These are phyloP conservation scores for Erythrocebus patas DNA, from an alignment of 2,113 vertebrate genomes.

Conservation along the genomic window DNA sequence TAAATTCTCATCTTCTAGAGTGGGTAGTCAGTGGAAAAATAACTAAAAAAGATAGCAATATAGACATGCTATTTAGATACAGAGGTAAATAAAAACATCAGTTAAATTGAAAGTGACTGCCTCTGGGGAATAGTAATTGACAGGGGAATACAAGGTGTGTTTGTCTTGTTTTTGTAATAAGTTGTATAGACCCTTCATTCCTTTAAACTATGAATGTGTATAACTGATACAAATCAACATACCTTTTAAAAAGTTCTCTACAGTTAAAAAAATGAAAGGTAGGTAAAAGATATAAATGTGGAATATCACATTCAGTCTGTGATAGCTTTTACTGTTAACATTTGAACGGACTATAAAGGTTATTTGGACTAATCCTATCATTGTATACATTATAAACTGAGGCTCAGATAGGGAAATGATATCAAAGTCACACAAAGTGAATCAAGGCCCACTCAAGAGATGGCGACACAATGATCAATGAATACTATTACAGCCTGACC, in stretches of 20 bases:
- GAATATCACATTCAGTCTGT: neutral
- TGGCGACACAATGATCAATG: neutral
- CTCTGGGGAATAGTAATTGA: neutral
- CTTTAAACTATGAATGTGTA: neutral
- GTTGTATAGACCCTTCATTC: neutral
- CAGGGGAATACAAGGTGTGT: neutral
- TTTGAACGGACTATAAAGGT: neutral
- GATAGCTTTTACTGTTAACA: neutral
- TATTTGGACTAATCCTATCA: neutral
- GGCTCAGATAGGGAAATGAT: neutral
- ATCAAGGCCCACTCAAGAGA: neutral
- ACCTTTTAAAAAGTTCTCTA: neutral
- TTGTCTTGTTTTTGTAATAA: constrained; percentile 15
- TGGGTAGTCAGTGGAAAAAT: neutral
- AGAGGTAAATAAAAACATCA: neutral
- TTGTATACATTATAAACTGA: neutral
- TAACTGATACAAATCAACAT: neutral
- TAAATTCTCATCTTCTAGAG: neutral
- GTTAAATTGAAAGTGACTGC: neutral
- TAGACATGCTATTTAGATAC: neutral
- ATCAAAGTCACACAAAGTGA: neutral
- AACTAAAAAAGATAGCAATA: neutral
- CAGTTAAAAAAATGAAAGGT: neutral
- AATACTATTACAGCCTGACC: neutral
- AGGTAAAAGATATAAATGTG: constrained; percentile 6